Evolutionary conservation across 2,113 vertebrate species (phyloP), one percentile per base, ranked within the genome.

Genomic region (Nannobrachium achirus): DNA sequence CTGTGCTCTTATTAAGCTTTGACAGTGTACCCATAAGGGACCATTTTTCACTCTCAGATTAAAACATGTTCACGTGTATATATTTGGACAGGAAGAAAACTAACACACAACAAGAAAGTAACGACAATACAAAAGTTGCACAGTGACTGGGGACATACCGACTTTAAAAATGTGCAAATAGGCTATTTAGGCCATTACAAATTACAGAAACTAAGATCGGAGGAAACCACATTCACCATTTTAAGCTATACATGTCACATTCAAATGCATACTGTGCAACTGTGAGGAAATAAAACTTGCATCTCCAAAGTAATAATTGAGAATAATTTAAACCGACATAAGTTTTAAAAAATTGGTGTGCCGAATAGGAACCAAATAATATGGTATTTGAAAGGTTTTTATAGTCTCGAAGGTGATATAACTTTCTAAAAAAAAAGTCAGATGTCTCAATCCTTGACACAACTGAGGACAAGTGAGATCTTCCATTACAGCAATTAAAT

Each of bases 381-480:
- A 44, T 11, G 45, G 25, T 13, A 2, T 69, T 57, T 40, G 4
- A 61, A 57, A 49, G 52, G 9, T 7, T 63, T 51, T 63, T 10
- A 64, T 56, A 39, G 18, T 1, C 25, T 18, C 13, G 6, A 46
- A 42, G 9, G 38, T 66, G 51, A 66, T 64, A 68, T 40, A 72
- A 69, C 58, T 68, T 62, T 44, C 38, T 61, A 25, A 39, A 65
- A 65, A 41, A 53, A 66, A 73, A 78, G 56, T 19, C 46, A 15
- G 14, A 72, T 53, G 46, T 63, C n/a, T 16, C 25, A 4, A 5
- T 33, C 25, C 25, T 33, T 33, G 25, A 33, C 6, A 4, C 25
- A 33, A 33, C 25, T 33, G 25, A 33, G 1, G 1, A 33, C 20
- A 33, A 33, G 3, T 33, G 25, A 33, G 25, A 33, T 33, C 25